Percentiles rank a stretch among this genome's conserved stretches.
Conservation (phyloP, 1,140 invertebrate species). For the Metaphire vulgaris region DNA sequence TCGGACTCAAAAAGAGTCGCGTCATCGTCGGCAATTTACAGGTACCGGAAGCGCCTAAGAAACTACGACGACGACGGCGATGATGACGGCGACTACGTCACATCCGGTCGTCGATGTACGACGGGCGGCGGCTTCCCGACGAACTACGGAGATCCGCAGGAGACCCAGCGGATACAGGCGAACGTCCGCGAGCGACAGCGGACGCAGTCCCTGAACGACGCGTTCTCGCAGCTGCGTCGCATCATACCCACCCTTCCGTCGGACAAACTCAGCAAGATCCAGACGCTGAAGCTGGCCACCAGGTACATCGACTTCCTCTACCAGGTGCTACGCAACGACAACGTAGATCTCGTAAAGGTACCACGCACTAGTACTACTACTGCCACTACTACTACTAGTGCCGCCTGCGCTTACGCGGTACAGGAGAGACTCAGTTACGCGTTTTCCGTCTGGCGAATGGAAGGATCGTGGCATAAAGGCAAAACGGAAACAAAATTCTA, state of each 20-base stretch:
- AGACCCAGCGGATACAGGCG: conserved; percentile 77
- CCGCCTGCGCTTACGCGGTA: conserved; percentile 67
- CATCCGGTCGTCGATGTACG: too few species aligned
- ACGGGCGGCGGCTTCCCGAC: too few species aligned
- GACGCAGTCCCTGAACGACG: conserved; percentile 95
- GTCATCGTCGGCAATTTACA: too few species aligned
- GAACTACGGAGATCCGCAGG: too few species aligned
- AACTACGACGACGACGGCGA: too few species aligned
- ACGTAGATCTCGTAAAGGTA: not conserved
- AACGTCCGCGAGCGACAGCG: conserved; percentile 94
- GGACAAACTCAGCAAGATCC: too few species aligned
- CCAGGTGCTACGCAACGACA: conserved; percentile 61
- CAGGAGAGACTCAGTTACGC: conserved; percentile 12
- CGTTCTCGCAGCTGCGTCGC: conserved; percentile 81
- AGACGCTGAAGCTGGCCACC: conserved; percentile 75
- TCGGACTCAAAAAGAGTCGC: too few species aligned
- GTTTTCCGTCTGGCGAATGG: conserved; percentile 86
- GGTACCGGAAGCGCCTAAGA: too few species aligned
- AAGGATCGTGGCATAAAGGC: conserved; percentile 67
- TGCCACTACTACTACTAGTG: too few species aligned
- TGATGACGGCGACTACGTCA: too few species aligned
- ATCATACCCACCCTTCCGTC: conserved; percentile 95
- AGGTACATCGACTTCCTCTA: conserved; percentile 68
- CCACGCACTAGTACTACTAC: not conserved
- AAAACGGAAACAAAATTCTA: too few species aligned